Evolutionary conservation across 2,888 invertebrate species (phyloP).

Genomic region (Tanytarsus gracilentus): DNA sequence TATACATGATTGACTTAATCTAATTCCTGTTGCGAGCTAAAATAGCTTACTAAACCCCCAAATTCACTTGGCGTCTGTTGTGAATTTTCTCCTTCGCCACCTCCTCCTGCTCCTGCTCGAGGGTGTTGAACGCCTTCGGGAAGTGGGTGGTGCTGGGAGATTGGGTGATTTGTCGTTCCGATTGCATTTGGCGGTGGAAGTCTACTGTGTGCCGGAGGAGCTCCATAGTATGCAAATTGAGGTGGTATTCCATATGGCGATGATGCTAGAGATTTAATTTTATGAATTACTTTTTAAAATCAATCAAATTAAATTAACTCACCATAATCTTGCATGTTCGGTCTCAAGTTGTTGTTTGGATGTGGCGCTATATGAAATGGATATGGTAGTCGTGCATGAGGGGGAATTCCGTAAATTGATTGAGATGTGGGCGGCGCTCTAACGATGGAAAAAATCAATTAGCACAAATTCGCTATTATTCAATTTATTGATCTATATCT

Average conservation of each 20-base stretch:
- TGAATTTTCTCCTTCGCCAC: slow-evolving; percentile 42
- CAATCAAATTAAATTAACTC: neutral
- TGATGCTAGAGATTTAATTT: slow-evolving; percentile 27
- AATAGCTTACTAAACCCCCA: slow-evolving; percentile 84
- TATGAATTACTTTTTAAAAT: neutral
- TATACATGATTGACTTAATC: slow-evolving; percentile 14
- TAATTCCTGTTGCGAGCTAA: slow-evolving; percentile 75
- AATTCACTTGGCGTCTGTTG: slow-evolving; percentile 49
- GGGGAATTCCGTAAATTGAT: slow-evolving; percentile 18
- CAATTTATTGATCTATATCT: neutral
- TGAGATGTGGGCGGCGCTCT: slow-evolving; percentile 1
- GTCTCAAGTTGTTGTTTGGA: slow-evolving; percentile 15
- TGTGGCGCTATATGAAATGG: slow-evolving; percentile 27
- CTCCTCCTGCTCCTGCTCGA: slow-evolving; percentile 35
- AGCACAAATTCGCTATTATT: neutral
- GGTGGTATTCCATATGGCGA: slow-evolving; percentile 33
- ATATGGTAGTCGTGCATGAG: slow-evolving; percentile 19
- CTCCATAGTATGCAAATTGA: slow-evolving; percentile 31
- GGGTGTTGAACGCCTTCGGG: slow-evolving; percentile 27
- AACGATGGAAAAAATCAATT: neutral
- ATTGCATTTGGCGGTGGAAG: slow-evolving; percentile 32
- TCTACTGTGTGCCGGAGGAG: slow-evolving; percentile 32
- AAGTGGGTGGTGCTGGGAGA: slow-evolving; percentile 30
- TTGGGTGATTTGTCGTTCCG: too few species aligned
- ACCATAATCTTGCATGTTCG: slow-evolving; percentile 24